Conservation (phyloP, 2,797 vertebrate genomes). For the Acipenser ruthenus region DNA sequence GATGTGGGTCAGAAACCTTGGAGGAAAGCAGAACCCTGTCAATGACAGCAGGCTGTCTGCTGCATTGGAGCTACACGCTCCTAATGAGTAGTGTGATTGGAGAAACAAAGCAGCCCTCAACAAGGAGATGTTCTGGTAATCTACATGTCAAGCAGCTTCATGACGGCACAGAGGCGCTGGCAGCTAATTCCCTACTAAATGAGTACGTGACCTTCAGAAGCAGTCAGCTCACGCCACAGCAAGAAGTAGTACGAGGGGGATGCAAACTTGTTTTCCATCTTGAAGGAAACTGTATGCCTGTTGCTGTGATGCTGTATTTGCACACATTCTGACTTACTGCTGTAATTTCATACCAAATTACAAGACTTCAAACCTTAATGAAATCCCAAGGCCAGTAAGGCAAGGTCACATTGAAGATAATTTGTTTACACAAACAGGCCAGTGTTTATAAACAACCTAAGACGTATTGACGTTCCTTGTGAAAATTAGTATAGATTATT, state of each 20-base stretch:
- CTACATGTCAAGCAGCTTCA: background rate
- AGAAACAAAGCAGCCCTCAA: background rate
- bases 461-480: slow-evolving; percentile 7
- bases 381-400: background rate
- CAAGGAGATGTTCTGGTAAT: background rate
- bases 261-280: no score
- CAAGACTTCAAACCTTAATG: background rate
- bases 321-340: background rate
- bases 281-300: background rate
- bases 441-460: slow-evolving; percentile 7
- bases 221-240: background rate
- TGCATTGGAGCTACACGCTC: background rate
- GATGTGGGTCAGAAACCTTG: no score
- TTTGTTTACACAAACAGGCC: background rate
- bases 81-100: background rate
- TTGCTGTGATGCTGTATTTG: no score
- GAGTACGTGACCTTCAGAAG: background rate
- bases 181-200: background rate
- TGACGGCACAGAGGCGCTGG: background rate
- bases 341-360: background rate
- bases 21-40: background rate
- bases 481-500: slow-evolving; percentile 9
- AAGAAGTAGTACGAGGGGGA: no score
- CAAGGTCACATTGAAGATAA: slow-evolving; percentile 7
- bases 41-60: background rate